phyloP scores from a whole-genome alignment of 1,140 invertebrate species.

The Lordiphosa collinella region DNA sequence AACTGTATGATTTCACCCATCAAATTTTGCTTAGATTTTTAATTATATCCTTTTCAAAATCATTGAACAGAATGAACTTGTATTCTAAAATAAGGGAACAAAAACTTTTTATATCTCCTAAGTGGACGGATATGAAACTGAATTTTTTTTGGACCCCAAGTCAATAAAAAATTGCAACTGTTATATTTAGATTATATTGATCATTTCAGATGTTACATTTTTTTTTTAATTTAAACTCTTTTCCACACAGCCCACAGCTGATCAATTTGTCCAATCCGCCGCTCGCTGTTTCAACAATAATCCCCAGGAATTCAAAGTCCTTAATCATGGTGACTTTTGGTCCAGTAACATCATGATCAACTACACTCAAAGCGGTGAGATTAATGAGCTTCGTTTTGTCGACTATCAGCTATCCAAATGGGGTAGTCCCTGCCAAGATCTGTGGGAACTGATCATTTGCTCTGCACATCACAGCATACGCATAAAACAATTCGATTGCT shows the following conservation, averaged over 20 bases:
- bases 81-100: too few species aligned
- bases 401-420: slow-evolving; percentile 79
- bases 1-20: too few species aligned
- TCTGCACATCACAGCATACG: slow-evolving; percentile 59
- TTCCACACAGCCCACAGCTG: slow-evolving; percentile 47
- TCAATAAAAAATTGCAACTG: too few species aligned
- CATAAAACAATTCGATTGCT: slow-evolving; percentile 67
- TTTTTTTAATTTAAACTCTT: too few species aligned
- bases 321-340: slow-evolving; percentile 84
- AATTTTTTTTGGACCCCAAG: too few species aligned
- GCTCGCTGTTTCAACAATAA: slow-evolving; percentile 65
- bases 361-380: slow-evolving; percentile 54
- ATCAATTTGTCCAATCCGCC: slow-evolving; percentile 62
- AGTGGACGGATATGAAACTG: too few species aligned
- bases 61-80: too few species aligned
- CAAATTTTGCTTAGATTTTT: too few species aligned
- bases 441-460: slow-evolving; percentile 71
- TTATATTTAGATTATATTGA: too few species aligned
- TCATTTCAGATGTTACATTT: too few species aligned
- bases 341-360: slow-evolving; percentile 79
- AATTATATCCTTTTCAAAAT: too few species aligned
- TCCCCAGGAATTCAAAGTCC: slow-evolving; percentile 82
- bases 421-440: slow-evolving; percentile 77
- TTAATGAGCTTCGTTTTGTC: slow-evolving; percentile 75
- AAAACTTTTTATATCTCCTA: too few species aligned